These are phyloP conservation scores for Nycticryphes semicollaris DNA, from an alignment of 2,113 vertebrate species.

Conservation along the genomic window DNA sequence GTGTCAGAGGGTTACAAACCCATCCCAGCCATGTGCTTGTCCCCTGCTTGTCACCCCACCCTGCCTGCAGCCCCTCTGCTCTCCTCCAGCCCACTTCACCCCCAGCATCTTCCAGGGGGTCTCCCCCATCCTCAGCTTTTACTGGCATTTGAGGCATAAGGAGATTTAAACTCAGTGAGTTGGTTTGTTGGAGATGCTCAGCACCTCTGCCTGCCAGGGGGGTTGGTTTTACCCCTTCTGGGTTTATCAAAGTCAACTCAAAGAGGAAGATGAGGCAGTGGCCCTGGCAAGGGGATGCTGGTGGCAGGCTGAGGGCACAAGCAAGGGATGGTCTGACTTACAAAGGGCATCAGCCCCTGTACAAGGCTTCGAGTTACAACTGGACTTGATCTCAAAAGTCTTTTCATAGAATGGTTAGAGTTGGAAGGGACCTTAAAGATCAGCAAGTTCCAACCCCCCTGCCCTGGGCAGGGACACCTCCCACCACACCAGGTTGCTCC, in stretches of 20 bases:
- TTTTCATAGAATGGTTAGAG: background rate
- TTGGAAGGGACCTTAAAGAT: too few species aligned
- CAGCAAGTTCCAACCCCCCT: too few species aligned
- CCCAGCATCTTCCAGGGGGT: background rate
- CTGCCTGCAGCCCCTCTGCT: background rate
- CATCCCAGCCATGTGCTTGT: background rate
- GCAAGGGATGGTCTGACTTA: background rate
- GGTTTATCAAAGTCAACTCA: background rate
- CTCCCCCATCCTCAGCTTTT: background rate
- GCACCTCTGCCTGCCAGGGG: background rate
- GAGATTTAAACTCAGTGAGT: fast-evolving
- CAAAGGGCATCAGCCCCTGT: background rate
- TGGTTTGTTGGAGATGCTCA: background rate
- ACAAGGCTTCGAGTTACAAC: fast-evolving
- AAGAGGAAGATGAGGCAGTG: fast-evolving
- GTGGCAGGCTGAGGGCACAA: background rate
- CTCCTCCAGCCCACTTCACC: background rate
- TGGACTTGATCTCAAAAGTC: background rate
- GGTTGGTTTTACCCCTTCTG: background rate
- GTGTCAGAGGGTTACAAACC: fast-evolving
- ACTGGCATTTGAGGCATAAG: background rate
- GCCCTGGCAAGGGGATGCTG: background rate
- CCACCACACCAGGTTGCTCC: too few species aligned
- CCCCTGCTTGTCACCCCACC: background rate
- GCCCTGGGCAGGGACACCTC: too few species aligned